These are phyloP conservation scores for Aleiodes sp. DNA, from an alignment of 1,140 invertebrate genomes.

Conservation along the genomic window DNA sequence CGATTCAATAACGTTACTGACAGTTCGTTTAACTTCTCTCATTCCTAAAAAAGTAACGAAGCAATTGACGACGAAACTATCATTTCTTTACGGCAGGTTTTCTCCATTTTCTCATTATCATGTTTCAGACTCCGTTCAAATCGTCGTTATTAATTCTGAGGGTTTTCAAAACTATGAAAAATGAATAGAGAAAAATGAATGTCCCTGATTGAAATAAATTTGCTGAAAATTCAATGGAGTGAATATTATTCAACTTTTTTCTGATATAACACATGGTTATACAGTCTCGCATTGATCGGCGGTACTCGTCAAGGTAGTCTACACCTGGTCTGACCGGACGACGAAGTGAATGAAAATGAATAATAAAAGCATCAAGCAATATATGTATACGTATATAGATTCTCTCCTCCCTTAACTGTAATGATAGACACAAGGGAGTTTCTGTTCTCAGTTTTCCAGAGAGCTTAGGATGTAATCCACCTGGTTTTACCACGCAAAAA, in stretches of 20 bases:
- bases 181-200: too few species aligned
- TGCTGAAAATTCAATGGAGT: not conserved
- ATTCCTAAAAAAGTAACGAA: too few species aligned
- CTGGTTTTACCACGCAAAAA: not conserved
- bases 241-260: not conserved
- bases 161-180: too few species aligned
- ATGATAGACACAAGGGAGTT: not conserved
- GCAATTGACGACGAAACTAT: too few species aligned
- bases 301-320: not conserved
- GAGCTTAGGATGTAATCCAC: not conserved
- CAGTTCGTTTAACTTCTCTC: too few species aligned
- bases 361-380: slow-evolving; percentile 10
- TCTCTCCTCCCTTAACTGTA: not conserved
- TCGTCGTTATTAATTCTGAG: too few species aligned
- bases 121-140: too few species aligned
- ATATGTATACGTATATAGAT: not conserved
- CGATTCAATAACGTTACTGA: too few species aligned
- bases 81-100: too few species aligned
- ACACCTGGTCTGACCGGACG: not conserved
- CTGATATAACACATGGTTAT: not conserved
- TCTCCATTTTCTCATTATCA: too few species aligned
- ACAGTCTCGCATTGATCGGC: not conserved
- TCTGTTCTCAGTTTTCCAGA: not conserved
- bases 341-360: slow-evolving; percentile 2
- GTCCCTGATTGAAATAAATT: not conserved